These are phyloP conservation scores for Zygaena filipendulae DNA, from an alignment of 2,888 invertebrate species.

Conservation along the genomic window DNA sequence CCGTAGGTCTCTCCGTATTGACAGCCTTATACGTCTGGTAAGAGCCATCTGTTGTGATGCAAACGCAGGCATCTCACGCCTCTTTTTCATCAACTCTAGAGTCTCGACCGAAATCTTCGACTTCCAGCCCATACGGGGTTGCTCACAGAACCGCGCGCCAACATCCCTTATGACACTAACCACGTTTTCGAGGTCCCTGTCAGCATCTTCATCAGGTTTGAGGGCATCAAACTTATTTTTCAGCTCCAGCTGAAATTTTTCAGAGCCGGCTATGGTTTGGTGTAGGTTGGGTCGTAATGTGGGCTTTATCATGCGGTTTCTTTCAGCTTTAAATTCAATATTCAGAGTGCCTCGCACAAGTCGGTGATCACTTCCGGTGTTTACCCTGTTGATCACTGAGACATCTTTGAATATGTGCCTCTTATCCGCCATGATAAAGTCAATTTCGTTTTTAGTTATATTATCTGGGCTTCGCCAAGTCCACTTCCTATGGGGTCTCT, in stretches of 20 bases:
- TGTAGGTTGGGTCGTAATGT: conserved; percentile 4
- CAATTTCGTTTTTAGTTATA: conserved; percentile 12
- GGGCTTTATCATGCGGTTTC: conserved; percentile 4
- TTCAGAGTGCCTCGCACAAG: conserved; percentile 13
- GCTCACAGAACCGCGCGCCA: too few relatives aligned
- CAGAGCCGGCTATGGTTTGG: neutral
- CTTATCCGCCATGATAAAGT: conserved; percentile 12
- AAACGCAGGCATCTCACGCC: too few relatives aligned
- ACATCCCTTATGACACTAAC: too few relatives aligned
- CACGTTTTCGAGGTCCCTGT: too few relatives aligned
- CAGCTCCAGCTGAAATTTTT: conserved; percentile 5
- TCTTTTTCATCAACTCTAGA: too few relatives aligned
- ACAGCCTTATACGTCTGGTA: too few relatives aligned
- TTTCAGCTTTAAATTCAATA: conserved; percentile 3
- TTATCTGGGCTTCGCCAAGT: conserved; percentile 5
- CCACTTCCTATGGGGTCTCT: conserved; percentile 5
- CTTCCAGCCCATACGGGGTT: too few relatives aligned
- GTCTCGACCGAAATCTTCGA: too few relatives aligned
- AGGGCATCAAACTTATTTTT: too few relatives aligned
- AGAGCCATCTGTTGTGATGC: too few relatives aligned
- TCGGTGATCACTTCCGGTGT: conserved; percentile 12
- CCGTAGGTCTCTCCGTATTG: too few relatives aligned
- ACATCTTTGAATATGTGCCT: conserved; percentile 13
- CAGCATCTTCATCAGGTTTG: too few relatives aligned
- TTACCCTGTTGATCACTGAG: conserved; percentile 13